These are phyloP conservation scores for Pseudopipra pipra DNA, from an alignment of 2,113 vertebrate species.

Conservation along the genomic window DNA sequence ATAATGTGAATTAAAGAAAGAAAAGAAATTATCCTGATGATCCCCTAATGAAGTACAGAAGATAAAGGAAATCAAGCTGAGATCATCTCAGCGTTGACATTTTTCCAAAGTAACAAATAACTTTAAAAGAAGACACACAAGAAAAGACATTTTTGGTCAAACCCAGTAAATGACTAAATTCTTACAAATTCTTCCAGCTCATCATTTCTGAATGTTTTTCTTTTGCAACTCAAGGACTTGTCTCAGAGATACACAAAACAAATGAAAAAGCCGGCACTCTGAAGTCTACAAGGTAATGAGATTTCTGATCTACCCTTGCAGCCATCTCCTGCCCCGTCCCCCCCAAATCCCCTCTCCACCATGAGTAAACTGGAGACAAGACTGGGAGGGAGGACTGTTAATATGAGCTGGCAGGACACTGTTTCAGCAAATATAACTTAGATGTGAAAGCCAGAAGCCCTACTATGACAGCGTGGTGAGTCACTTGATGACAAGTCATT, in stretches of 20 bases:
- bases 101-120: background rate
- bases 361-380: background rate
- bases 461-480: constrained; percentile 7
- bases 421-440: background rate
- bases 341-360: background rate
- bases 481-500: constrained; percentile 29
- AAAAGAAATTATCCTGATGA: background rate
- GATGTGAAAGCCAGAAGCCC: background rate
- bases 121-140: background rate
- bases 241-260: background rate
- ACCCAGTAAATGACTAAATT: background rate
- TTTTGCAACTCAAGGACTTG: background rate
- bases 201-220: background rate
- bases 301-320: background rate
- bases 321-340: background rate
- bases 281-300: background rate
- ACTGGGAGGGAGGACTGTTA: background rate
- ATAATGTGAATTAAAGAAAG: background rate
- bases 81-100: background rate
- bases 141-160: background rate
- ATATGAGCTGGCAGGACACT: background rate
- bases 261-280: background rate
- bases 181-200: background rate
- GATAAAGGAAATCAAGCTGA: background rate
- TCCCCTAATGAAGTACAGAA: background rate